These are phyloP conservation scores for Trichosurus vulpecula DNA, from an alignment of 2,797 vertebrate genomes.

Conservation along the genomic window DNA sequence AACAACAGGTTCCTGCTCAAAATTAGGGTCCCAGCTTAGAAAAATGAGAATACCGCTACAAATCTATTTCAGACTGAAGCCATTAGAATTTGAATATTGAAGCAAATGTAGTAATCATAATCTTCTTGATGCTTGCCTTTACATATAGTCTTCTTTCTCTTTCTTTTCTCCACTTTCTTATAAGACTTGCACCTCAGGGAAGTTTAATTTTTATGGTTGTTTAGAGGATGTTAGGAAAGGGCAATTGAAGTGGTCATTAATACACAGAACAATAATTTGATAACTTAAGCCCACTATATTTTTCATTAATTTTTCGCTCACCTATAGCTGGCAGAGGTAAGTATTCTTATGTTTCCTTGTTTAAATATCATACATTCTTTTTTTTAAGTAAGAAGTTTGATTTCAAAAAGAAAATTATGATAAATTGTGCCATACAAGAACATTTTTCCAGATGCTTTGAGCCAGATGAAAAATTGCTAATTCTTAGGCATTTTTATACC, in stretches of 20 bases:
- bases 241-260: constrained; percentile 5
- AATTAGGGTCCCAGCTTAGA: not conserved
- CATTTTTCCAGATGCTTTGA: too few relatives aligned
- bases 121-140: not conserved
- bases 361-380: not conserved
- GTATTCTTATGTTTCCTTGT: constrained; percentile 45
- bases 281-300: constrained; percentile 53
- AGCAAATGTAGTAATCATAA: not conserved
- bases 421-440: not conserved
- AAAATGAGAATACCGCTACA: not conserved
- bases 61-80: not conserved
- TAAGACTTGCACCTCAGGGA: not conserved
- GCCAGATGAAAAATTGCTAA: too few relatives aligned
- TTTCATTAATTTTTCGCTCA: constrained; percentile 72
- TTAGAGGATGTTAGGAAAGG: constrained; percentile 18
- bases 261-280: not conserved
- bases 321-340: constrained; percentile 79
- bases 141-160: rapidly evolving
- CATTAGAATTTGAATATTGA: not conserved
- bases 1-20: not conserved
- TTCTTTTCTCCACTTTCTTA: constrained; percentile 17
- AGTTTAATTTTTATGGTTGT: constrained; percentile 7
- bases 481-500: too few relatives aligned
- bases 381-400: not conserved
- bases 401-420: constrained; percentile 20